Percentiles rank a stretch among this genome's conserved stretches.
These are phyloP conservation scores for Dendrolimus kikuchii DNA, from an alignment of 1,140 invertebrate species.

Conservation along the genomic window DNA sequence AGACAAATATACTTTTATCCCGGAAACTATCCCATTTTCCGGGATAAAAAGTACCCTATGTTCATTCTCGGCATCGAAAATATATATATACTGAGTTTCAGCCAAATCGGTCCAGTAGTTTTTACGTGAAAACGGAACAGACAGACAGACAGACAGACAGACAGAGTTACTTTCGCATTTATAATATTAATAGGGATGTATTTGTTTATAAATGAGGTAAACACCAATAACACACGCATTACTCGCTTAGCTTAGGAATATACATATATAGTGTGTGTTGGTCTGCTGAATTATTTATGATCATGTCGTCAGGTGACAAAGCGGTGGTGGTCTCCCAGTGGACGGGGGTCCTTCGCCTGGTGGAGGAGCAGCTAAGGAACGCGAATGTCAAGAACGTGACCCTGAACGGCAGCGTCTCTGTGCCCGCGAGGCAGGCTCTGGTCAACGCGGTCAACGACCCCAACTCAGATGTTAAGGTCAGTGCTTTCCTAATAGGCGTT, in stretches of 20 bases:
- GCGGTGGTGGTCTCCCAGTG: constrained; percentile 92
- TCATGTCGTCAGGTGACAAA: constrained; percentile 73
- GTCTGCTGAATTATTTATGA: not conserved
- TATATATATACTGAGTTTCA: too few relatives aligned
- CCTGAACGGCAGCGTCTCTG: constrained; percentile 80
- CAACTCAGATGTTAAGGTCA: constrained; percentile 61
- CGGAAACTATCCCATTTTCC: too few relatives aligned
- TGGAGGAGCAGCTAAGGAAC: constrained; percentile 75
- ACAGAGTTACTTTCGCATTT: too few relatives aligned
- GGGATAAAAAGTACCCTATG: too few relatives aligned
- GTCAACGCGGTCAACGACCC: constrained; percentile 83
- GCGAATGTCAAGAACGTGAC: constrained; percentile 71
- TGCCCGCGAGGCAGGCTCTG: constrained; percentile 75
- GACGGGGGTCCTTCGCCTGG: constrained; percentile 82
- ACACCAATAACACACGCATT: not conserved
- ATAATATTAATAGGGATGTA: too few relatives aligned
- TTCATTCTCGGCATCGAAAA: too few relatives aligned
- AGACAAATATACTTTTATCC: too few relatives aligned
- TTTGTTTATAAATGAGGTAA: too few relatives aligned
- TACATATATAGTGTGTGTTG: not conserved
- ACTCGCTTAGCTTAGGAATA: not conserved
- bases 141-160: too few relatives aligned
- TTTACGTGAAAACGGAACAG: too few relatives aligned
- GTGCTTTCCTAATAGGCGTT: too few relatives aligned
- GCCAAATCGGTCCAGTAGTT: too few relatives aligned